Conservation (phyloP, 2,888 invertebrate species). For the Dynastes grantii region DNA sequence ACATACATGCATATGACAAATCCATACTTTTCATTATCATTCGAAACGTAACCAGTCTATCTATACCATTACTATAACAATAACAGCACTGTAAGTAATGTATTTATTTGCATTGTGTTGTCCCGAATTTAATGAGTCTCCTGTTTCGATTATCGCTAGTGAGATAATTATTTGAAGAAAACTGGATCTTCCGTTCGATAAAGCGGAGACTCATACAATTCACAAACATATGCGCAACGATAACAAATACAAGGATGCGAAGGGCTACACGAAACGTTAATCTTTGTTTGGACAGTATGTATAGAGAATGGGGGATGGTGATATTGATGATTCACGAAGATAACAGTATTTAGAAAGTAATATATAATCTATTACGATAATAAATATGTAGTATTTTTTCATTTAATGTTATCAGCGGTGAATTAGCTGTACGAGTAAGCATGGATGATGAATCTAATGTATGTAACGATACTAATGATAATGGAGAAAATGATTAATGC, state of each 20-base stretch:
- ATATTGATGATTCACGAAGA: conserved; percentile 23
- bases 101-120: conserved; percentile 11
- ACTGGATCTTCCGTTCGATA: conserved; percentile 26
- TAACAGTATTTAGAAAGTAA: conserved; percentile 26
- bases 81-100: background rate
- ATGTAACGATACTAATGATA: no score
- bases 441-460: background rate
- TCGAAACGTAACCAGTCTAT: background rate
- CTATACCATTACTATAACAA: background rate
- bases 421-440: conserved; percentile 1
- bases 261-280: conserved; percentile 1
- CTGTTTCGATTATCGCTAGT: conserved; percentile 25
- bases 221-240: background rate
- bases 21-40: background rate
- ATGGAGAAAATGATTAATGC: no score
- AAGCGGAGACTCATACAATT: conserved; percentile 3
- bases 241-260: background rate
- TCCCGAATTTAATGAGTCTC: conserved; percentile 19
- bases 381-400: conserved; percentile 22
- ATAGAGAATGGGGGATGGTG: background rate
- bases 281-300: conserved; percentile 15
- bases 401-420: background rate
- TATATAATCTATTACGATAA: conserved; percentile 34
- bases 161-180: conserved; percentile 39
- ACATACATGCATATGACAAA: background rate